A percentile compares a stretch with the other conserved stretches of the same genome.
These are phyloP conservation scores for Dasyurus viverrinus DNA, from an alignment of 2,113 vertebrate species.

Conservation along the genomic window DNA sequence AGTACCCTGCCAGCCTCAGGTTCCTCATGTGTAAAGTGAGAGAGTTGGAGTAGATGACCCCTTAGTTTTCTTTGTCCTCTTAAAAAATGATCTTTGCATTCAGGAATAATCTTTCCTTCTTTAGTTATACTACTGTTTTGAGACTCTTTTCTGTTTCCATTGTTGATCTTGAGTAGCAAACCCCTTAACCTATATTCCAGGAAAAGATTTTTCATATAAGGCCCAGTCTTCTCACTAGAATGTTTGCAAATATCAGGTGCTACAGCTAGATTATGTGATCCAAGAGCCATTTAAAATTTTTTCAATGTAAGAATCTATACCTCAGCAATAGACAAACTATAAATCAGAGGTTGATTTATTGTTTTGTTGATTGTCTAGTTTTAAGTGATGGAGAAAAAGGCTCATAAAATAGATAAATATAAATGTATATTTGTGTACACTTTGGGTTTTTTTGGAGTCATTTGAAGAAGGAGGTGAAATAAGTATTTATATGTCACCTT, in stretches of 20 bases:
- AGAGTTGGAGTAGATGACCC: not conserved
- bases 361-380: not conserved
- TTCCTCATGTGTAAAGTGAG: not conserved
- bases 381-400: not conserved
- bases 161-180: not conserved
- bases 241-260: not conserved
- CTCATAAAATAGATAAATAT: not conserved
- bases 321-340: not conserved
- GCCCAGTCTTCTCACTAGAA: not conserved
- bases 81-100: not conserved
- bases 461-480: not conserved
- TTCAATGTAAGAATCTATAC: not conserved
- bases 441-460: not conserved
- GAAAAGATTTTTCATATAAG: not conserved
- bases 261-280: not conserved
- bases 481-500: not conserved
- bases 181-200: not conserved
- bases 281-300: not conserved
- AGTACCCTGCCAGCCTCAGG: not conserved
- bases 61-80: not conserved
- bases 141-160: not conserved
- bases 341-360: not conserved
- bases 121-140: not conserved
- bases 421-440: not conserved
- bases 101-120: not conserved